These are phyloP conservation scores for Andrena chrysosceles DNA, from an alignment of 2,888 invertebrate genomes.

Conservation along the genomic window DNA sequence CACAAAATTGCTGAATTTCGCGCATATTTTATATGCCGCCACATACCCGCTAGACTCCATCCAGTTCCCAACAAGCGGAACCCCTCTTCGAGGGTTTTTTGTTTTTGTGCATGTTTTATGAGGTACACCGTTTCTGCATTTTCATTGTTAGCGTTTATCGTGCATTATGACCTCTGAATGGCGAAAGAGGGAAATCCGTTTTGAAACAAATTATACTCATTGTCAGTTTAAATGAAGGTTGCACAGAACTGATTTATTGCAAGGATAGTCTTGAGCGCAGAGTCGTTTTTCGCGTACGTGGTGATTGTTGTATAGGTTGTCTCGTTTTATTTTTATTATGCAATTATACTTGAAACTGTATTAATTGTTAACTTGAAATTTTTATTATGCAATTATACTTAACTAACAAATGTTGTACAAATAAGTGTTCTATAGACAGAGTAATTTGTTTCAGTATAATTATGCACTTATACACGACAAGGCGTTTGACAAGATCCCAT, in stretches of 20 bases:
- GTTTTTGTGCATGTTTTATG: slow-evolving; percentile 16
- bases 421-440: background rate
- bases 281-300: background rate
- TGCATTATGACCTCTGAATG: slow-evolving; percentile 16
- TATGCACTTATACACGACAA: background rate
- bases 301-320: background rate
- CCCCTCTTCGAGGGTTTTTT: slow-evolving; percentile 6
- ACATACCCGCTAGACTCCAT: background rate
- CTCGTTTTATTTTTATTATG: background rate
- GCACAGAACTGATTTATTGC: background rate
- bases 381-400: background rate
- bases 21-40: background rate
- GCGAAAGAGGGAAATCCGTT: slow-evolving; percentile 28
- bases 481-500: background rate
- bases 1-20: background rate
- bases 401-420: background rate
- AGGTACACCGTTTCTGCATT: slow-evolving; percentile 6
- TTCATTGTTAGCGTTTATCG: slow-evolving; percentile 41
- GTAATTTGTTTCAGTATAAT: background rate
- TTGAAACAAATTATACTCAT: slow-evolving; percentile 23
- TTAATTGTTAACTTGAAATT: too few relatives aligned
- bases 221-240: background rate
- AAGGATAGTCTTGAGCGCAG: background rate
- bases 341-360: background rate
- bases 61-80: slow-evolving; percentile 1